Evolutionary conservation across 2,113 vertebrate species (phyloP).

Genomic region (Prochilodus magdalenae): DNA sequence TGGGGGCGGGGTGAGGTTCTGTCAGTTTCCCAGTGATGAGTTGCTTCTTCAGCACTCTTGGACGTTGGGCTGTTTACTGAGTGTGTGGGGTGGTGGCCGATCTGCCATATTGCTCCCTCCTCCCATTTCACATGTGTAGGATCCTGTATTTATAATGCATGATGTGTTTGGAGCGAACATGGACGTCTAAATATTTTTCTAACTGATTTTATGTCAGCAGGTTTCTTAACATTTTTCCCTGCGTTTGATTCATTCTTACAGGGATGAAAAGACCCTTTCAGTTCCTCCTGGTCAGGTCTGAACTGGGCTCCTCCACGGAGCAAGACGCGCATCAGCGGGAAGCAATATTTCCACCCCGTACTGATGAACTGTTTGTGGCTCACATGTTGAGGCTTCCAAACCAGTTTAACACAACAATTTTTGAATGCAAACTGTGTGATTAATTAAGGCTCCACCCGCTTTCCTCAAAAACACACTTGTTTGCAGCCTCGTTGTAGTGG

Average conservation of each 20-base stretch:
- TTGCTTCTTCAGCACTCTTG: constrained; percentile 55
- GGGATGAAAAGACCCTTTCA: constrained; percentile 73
- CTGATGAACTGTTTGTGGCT: constrained; percentile 35
- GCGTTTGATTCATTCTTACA: constrained; percentile 67
- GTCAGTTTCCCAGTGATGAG: constrained; percentile 59
- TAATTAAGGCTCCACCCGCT: neutral
- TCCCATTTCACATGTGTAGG: constrained; percentile 50
- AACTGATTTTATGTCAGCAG: constrained; percentile 74
- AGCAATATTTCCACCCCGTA: constrained; percentile 26
- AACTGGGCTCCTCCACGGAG: neutral
- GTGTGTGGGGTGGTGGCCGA: constrained; percentile 51
- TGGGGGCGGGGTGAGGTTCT: neutral
- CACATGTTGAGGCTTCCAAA: neutral
- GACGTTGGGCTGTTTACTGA: constrained; percentile 66
- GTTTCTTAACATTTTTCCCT: constrained; percentile 66
- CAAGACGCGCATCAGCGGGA: neutral
- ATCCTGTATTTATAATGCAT: constrained; percentile 66
- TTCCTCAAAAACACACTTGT: neutral
- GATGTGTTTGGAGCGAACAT: constrained; percentile 61
- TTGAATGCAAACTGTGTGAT: constrained; percentile 8
- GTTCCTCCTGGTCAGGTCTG: constrained; percentile 3
- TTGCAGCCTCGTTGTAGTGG: neutral
- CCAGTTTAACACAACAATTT: constrained; percentile 25
- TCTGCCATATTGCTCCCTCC: constrained; percentile 44
- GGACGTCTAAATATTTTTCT: constrained; percentile 71